Percentiles rank a stretch among this genome's conserved stretches.
phyloP scores from a whole-genome alignment of 2,113 vertebrate species.

The Hiodon alosoides region DNA sequence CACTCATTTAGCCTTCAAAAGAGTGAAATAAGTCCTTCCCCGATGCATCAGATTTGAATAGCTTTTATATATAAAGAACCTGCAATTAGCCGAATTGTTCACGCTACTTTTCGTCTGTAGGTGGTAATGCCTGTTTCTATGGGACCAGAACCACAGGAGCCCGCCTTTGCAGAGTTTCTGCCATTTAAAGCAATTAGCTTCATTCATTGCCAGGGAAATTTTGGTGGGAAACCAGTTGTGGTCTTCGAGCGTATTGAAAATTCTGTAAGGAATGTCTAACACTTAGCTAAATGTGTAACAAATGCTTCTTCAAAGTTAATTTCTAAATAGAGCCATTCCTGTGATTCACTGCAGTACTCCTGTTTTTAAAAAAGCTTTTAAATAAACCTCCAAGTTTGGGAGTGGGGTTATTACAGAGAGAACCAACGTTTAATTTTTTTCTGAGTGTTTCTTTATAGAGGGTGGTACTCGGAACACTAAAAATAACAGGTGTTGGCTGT shows the following conservation, averaged over 20 bases:
- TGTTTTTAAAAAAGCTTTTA: constrained; percentile 37
- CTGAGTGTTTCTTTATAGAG: constrained; percentile 17
- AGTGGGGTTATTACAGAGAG: constrained; percentile 34
- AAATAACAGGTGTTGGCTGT: constrained; percentile 18
- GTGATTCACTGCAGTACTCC: constrained; percentile 18
- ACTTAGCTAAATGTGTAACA: constrained; percentile 34
- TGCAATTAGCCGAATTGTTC: constrained; percentile 40
- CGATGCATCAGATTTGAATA: constrained; percentile 31
- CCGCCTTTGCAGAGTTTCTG: constrained; percentile 32
- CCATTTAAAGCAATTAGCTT: constrained; percentile 46
- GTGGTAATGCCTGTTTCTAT: constrained; percentile 40
- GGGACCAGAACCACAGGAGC: constrained; percentile 38
- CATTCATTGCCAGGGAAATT: constrained; percentile 36
- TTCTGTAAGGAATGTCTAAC: constrained; percentile 38
- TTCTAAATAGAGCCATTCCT: constrained; percentile 38
- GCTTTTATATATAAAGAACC: constrained; percentile 40
- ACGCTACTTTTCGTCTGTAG: constrained; percentile 42
- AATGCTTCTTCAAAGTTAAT: constrained; percentile 24
- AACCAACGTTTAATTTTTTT: constrained; percentile 33
- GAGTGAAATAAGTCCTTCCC: constrained; percentile 26
- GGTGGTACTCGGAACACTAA: background rate
- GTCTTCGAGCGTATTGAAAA: constrained; percentile 39
- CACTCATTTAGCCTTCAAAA: constrained; percentile 23
- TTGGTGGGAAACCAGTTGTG: constrained; percentile 37
- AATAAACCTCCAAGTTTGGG: constrained; percentile 27